phyloP scores from a whole-genome alignment of 2,888 invertebrate species.

The Plemyria rubiginata region DNA sequence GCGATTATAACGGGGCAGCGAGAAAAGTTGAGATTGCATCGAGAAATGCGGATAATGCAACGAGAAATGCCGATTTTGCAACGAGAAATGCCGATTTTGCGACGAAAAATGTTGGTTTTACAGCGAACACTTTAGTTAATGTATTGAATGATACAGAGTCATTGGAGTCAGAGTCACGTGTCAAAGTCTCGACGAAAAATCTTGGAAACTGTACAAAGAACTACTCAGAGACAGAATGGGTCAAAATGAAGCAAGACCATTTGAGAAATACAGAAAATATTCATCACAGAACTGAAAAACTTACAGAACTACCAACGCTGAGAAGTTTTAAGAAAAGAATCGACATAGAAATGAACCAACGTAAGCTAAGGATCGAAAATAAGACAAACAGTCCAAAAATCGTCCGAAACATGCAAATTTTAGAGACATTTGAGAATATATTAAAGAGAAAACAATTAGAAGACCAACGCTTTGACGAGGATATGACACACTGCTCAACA shows the following conservation, averaged over 20 bases:
- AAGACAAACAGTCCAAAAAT: slow-evolving; percentile 41
- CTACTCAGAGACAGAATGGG: background rate
- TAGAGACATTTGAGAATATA: slow-evolving; percentile 46
- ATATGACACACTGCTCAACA: background rate
- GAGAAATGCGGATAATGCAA: slow-evolving; percentile 2
- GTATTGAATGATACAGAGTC: background rate
- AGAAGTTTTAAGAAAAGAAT: background rate
- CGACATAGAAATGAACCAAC: background rate
- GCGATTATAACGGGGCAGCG: background rate
- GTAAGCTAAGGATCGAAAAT: background rate
- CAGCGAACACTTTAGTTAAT: background rate
- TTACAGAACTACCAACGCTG: background rate
- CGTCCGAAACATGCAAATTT: slow-evolving; percentile 39
- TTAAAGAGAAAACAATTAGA: slow-evolving; percentile 1
- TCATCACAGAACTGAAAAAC: background rate
- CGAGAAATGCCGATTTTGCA: background rate
- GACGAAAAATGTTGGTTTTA: slow-evolving; percentile 3
- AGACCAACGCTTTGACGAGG: slow-evolving; percentile 1
- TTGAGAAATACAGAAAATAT: background rate
- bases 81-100: background rate
- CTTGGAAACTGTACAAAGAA: background rate
- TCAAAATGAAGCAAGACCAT: too few species aligned
- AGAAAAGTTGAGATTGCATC: slow-evolving; percentile 1
- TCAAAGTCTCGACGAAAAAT: slow-evolving; percentile 2
- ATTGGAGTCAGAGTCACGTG: background rate